Evolutionary conservation across 2,888 invertebrate genomes (phyloP), one percentile per base, ranked within the genome.

Genomic region (Tinea semifulvella): DNA sequence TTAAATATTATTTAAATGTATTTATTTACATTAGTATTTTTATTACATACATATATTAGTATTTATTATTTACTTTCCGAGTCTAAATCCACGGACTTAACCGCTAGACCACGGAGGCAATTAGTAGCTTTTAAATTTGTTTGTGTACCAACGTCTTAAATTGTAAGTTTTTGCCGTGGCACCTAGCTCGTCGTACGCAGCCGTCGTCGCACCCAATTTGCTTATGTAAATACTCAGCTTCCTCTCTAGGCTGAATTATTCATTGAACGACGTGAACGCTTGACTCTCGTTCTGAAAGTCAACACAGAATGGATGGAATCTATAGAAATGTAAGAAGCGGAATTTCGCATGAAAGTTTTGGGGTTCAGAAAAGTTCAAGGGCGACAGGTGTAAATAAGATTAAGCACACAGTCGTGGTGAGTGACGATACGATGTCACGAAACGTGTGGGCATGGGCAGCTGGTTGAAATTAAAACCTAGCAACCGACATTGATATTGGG

Each of bases 181-280:
- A 14, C 40, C 40, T 14, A 11, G 17, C 22, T 40, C 8, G 36
- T 42, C 46, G 39, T 26, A 48, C 46, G 47, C 45, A 45, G 48
- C 49, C 47, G 39, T 39, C 45, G 65, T 67, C 68, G 71, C 71
- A 75, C 70, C 70, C 77, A 77, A 77, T 77, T 77, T 77, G 72
- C 75, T 76, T 79, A 76, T 76, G 79, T 77, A 79, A 79, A 79
- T 77, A 77, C 73, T 63, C 70, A 70, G 76, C 70, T 75, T 72
- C 73, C 72, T 68, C 66, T 66, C 65, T 67, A 66, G 65, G 64
- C 66, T 77, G 79, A 79, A 77, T 77, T 68, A 79, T 79, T 77
- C 76, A 77, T 72, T 66, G 63, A 59, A 55, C 63, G 58, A 61
- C 67, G 63, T 60, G 62, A 69, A 62, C 67, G 65, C 67, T 47